A percentile compares a stretch with the other conserved stretches of the same genome.
Evolutionary conservation across 2,888 invertebrate species (phyloP).

Genomic region (Nymphalis urticae): DNA sequence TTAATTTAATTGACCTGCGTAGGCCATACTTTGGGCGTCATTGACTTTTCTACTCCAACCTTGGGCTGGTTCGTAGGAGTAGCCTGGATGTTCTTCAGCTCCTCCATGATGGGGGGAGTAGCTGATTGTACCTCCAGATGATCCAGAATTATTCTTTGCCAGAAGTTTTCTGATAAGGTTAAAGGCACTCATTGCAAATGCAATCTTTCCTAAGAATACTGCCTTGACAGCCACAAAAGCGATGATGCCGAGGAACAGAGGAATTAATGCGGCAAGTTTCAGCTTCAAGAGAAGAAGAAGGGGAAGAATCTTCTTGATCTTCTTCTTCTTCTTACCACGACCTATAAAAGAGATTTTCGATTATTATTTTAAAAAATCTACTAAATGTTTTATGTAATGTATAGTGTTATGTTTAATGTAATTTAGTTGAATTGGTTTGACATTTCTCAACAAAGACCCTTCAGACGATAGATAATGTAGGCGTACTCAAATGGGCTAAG

Average conservation of each 20-base stretch:
- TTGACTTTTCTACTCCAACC: constrained; percentile 85
- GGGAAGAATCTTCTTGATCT: constrained; percentile 88
- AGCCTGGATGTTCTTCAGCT: constrained; percentile 76
- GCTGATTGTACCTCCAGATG: constrained; percentile 76
- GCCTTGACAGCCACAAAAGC: constrained; percentile 92
- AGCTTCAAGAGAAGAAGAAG: constrained; percentile 88
- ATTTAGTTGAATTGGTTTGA: background rate
- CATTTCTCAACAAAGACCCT: constrained; percentile 6
- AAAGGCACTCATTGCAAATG: constrained; percentile 88
- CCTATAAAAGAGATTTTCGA: constrained; percentile 69
- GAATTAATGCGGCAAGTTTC: constrained; percentile 88
- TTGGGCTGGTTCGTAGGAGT: constrained; percentile 79
- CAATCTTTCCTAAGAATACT: constrained; percentile 90
- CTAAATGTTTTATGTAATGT: background rate
- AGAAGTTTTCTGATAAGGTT: constrained; percentile 85
- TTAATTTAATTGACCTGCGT: constrained; percentile 72
- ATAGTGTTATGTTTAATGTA: background rate
- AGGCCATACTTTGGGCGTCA: constrained; percentile 86
- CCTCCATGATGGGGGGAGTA: constrained; percentile 83
- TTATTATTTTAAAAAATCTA: background rate
- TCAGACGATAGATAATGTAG: constrained; percentile 8
- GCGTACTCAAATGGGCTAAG: constrained; percentile 27
- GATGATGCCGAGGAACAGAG: constrained; percentile 87
- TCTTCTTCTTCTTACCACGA: constrained; percentile 88
- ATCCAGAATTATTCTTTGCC: constrained; percentile 74